These are phyloP conservation scores for Cottoperca gobio DNA, from an alignment of 2,797 vertebrate species.

Conservation along the genomic window DNA sequence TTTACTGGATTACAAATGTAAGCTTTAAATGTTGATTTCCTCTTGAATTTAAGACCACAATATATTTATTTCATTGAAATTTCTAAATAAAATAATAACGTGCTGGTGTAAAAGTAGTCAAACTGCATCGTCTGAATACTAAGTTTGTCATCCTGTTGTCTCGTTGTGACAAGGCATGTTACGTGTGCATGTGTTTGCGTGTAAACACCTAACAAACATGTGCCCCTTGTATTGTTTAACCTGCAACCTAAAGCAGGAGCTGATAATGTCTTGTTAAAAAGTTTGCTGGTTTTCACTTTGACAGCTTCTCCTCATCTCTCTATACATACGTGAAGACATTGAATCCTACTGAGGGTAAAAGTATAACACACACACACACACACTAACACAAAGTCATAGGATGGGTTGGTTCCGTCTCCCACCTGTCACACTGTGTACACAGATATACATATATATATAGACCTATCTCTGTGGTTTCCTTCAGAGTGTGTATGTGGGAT, in stretches of 20 bases:
- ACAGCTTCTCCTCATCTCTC: slow-evolving; percentile 30
- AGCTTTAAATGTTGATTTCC: not conserved
- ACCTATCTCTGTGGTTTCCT: not conserved
- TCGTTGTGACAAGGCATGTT: not conserved
- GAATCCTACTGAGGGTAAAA: slow-evolving; percentile 25
- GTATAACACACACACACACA: slow-evolving; percentile 4
- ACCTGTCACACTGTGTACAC: slow-evolving; percentile 16
- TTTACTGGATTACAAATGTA: slow-evolving; percentile 14
- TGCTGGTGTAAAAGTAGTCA: not conserved
- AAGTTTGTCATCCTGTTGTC: not conserved
- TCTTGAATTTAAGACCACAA: not conserved
- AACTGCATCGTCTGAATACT: not conserved
- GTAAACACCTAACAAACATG: not conserved
- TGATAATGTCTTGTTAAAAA: slow-evolving; percentile 3
- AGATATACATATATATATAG: not conserved
- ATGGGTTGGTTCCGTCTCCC: slow-evolving; percentile 27
- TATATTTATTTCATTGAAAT: not conserved
- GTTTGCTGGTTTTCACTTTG: slow-evolving; percentile 29
- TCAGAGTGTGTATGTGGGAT: too few species aligned
- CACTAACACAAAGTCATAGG: slow-evolving; percentile 4
- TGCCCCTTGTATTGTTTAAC: slow-evolving; percentile 10
- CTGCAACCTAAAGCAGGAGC: not conserved
- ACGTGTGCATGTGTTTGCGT: not conserved
- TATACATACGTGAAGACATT: slow-evolving; percentile 25
- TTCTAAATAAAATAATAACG: not conserved